Base-by-base conservation (phyloP, 2,797 vertebrate genomes). In the Echeneis naucrates region DNA sequence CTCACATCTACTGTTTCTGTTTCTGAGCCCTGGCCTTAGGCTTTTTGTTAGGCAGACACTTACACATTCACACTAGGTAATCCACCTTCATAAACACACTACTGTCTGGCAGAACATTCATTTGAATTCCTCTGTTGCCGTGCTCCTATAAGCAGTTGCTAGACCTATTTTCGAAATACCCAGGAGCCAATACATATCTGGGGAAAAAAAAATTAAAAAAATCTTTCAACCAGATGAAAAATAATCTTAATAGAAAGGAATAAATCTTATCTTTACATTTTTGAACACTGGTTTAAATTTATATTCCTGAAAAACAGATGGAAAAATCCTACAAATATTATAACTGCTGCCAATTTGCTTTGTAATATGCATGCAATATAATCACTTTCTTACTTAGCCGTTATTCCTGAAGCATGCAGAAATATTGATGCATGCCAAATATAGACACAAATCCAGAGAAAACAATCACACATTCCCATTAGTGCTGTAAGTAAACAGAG, bases 401-500 rank as follows among this genome's bases (percentile, higher is more conserved):
- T 56, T 54, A 59, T 7, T 44, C 26, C 10, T 21, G n/a, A 66
- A 23, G 47, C 58, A 57, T 53, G 40, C 27, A 37, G 59, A 16
- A 55, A 81, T 63, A 86, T 59, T 56, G 7, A 82, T 75, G 47
- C 19, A n/a, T 53, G 42, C 69, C 27, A 73, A 80, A 81, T 69
- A 83, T 72, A 82, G 59, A 77, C n/a, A 45, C 16, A 17, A 51
- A 40, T 51, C 30, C 68, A 71, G 53, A 75, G 50, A 26, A 77
- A 80, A 61, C 55, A 81, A 73, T 81, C 27, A 58, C 26, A 8
- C 19, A 21, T 17, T 47, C 13, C 27, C 48, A 48, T 73, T 77
- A 55, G 1, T 3, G 16, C 51, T 23, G 14, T 54, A 56, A 57
- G 70, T 47, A 75, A 73, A 71, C 72, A 74, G 35, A 69, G 33